These are phyloP conservation scores for Drosophila nr. fundita DNA, from an alignment of 2,888 invertebrate genomes.

Conservation along the genomic window DNA sequence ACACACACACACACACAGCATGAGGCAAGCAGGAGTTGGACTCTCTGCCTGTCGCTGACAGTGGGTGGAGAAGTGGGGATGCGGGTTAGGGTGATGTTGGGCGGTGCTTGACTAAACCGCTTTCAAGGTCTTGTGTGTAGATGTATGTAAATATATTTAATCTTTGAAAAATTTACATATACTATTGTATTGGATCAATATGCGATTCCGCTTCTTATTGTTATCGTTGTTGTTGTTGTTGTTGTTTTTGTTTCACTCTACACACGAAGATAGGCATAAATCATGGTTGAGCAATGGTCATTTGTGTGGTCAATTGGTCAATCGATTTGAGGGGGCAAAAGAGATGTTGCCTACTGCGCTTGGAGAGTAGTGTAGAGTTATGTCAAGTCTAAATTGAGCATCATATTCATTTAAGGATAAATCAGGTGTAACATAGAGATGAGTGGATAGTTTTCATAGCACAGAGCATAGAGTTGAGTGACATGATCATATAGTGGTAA, in stretches of 20 bases:
- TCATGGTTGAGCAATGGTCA: slow-evolving; percentile 31
- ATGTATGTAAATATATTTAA: slow-evolving; percentile 48
- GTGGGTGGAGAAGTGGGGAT: background rate
- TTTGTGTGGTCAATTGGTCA: slow-evolving; percentile 33
- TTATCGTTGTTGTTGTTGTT: slow-evolving; percentile 22
- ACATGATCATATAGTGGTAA: background rate
- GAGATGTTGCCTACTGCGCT: background rate
- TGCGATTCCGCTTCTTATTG: slow-evolving; percentile 18
- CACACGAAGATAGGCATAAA: slow-evolving; percentile 26
- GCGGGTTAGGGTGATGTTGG: background rate
- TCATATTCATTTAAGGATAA: background rate
- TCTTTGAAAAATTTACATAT: slow-evolving; percentile 62
- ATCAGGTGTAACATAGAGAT: background rate
- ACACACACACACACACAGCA: background rate
- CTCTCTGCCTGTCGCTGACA: slow-evolving; percentile 37
- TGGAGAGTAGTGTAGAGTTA: slow-evolving; percentile 11
- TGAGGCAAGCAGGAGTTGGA: slow-evolving; percentile 21
- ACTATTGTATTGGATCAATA: slow-evolving; percentile 62
- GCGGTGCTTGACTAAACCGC: slow-evolving; percentile 23
- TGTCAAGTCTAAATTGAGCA: background rate
- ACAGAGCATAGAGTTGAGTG: background rate
- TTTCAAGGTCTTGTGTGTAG: slow-evolving; percentile 51
- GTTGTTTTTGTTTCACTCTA: slow-evolving; percentile 11
- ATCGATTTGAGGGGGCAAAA: background rate
- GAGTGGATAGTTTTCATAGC: background rate